These are phyloP conservation scores for Drosophila mettleri DNA, from an alignment of 2,888 invertebrate genomes.

Conservation along the genomic window DNA sequence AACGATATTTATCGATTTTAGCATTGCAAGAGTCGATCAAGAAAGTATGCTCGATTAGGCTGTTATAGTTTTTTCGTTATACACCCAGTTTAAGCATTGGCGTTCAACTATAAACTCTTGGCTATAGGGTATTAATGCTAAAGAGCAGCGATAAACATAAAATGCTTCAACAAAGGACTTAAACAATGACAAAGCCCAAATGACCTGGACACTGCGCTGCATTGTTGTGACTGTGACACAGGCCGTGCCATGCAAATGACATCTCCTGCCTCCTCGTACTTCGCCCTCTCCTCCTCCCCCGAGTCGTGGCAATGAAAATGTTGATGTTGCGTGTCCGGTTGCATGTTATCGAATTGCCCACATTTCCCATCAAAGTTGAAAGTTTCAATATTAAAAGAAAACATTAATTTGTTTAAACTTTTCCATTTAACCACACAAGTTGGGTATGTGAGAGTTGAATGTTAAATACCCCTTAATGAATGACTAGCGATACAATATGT, in stretches of 20 bases:
- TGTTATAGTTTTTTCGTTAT: too few species aligned
- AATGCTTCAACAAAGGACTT: conserved; percentile 8
- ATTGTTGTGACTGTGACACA: conserved; percentile 2
- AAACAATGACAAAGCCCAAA: conserved; percentile 25
- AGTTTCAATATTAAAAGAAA: background rate
- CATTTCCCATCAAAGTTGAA: conserved; percentile 1
- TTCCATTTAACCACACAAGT: background rate
- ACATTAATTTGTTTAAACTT: background rate
- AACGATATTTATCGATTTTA: conserved; percentile 6
- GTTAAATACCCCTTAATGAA: too few species aligned
- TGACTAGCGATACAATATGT: too few species aligned
- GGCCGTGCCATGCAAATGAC: conserved; percentile 9
- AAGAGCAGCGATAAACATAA: conserved; percentile 8
- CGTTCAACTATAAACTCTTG: background rate
- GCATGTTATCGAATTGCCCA: conserved; percentile 18
- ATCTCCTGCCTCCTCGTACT: background rate
- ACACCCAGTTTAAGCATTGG: background rate
- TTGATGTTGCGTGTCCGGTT: conserved; percentile 20
- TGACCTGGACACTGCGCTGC: conserved; percentile 18
- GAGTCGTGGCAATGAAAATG: conserved; percentile 13
- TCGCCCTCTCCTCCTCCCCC: background rate
- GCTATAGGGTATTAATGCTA: conserved; percentile 3
- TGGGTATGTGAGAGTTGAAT: background rate
- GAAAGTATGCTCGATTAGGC: too few species aligned
- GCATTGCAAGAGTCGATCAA: too few species aligned